Evolutionary conservation across 1,140 invertebrate species (phyloP).

Genomic region (Lepidostoma basale): DNA sequence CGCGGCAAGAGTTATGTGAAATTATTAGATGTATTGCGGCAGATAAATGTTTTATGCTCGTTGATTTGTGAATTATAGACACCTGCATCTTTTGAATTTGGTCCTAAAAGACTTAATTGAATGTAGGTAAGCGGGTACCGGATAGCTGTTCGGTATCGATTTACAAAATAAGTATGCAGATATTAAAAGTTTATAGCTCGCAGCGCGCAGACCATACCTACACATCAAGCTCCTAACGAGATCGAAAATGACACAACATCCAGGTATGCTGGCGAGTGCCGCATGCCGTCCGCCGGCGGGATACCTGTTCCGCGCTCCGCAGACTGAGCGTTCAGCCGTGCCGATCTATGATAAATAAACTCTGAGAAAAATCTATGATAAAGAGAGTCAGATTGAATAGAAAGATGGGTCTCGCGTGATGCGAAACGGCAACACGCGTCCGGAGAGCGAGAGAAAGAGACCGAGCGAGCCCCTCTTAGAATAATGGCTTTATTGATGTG

Average conservation of each 20-base stretch:
- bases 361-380: constrained; percentile 45
- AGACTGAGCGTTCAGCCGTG: constrained; percentile 38
- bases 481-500: constrained; percentile 52
- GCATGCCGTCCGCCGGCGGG: neutral
- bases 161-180: too few relatives aligned
- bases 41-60: too few relatives aligned
- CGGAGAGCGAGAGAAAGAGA: constrained; percentile 38
- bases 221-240: constrained; percentile 22
- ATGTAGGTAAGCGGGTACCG: too few relatives aligned
- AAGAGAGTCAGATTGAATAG: constrained; percentile 49
- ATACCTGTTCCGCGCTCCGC: constrained; percentile 6
- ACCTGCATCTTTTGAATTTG: too few relatives aligned
- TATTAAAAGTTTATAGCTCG: neutral
- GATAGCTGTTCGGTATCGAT: too few relatives aligned
- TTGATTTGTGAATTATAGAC: too few relatives aligned
- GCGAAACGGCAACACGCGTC: constrained; percentile 38
- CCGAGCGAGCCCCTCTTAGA: constrained; percentile 35
- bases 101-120: too few relatives aligned
- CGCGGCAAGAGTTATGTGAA: neutral
- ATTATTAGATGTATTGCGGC: neutral
- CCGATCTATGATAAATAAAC: constrained; percentile 46
- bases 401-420: constrained; percentile 49
- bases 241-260: constrained; percentile 20
- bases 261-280: constrained; percentile 5
- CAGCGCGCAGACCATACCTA: neutral